A percentile compares a stretch with the other conserved stretches of the same genome.
Conservation (phyloP, 2,113 vertebrate genomes). For the Chlorodrepanis virens region DNA sequence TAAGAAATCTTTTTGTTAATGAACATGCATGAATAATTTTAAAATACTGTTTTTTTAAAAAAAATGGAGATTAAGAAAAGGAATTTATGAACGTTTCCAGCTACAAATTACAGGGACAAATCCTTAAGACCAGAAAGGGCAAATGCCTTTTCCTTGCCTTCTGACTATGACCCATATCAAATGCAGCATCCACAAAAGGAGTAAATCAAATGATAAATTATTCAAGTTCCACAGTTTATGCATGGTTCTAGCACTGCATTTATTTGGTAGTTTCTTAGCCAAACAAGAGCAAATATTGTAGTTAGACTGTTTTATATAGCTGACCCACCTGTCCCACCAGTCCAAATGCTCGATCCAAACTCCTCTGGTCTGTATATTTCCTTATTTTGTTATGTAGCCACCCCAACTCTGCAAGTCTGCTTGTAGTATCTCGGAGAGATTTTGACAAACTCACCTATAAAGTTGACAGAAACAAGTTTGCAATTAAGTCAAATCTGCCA, state of each 20-base stretch:
- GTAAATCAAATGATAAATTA: not conserved
- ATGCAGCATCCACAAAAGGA: not conserved
- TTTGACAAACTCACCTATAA: slow-evolving; percentile 86
- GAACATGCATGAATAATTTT: not conserved
- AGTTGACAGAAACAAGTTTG: not conserved
- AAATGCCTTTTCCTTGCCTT: not conserved
- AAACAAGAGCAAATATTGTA: not conserved
- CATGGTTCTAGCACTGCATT: not conserved
- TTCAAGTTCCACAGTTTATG: not conserved
- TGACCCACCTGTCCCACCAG: slow-evolving; percentile 92
- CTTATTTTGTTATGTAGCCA: slow-evolving; percentile 98
- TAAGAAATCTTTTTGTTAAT: not conserved
- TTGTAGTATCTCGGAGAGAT: slow-evolving; percentile 88
- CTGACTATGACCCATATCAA: not conserved
- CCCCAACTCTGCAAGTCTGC: slow-evolving; percentile 89
- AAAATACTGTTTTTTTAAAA: rapidly evolving
- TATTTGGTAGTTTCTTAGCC: not conserved
- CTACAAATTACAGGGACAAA: not conserved
- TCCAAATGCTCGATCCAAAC: slow-evolving; percentile 93
- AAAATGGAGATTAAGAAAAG: not conserved
- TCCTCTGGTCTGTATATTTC: slow-evolving; percentile 92
- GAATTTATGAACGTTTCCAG: not conserved
- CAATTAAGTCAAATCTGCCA: not conserved
- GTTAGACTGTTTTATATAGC: not conserved
- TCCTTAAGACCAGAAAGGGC: not conserved